Conservation (phyloP, 2,113 vertebrate species). For the Lontra canadensis region DNA sequence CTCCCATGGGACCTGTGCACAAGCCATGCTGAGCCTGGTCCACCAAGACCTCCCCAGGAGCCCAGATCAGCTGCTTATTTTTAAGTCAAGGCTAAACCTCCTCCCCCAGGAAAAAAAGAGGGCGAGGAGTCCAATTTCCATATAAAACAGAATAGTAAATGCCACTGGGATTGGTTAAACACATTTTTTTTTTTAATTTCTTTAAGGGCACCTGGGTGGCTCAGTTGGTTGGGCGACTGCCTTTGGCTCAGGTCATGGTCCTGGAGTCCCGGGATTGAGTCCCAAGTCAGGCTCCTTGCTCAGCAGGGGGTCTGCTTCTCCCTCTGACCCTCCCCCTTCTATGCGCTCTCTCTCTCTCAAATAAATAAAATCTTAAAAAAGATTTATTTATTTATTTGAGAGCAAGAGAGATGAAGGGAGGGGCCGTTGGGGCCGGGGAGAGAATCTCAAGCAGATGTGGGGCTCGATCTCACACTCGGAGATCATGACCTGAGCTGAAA, state of each 20-base stretch:
- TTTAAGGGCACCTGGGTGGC: too few relatives aligned
- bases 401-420: neutral
- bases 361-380: neutral
- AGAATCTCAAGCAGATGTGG: neutral
- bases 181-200: neutral
- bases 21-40: neutral
- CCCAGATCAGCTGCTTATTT: neutral
- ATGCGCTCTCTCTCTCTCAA: too few relatives aligned
- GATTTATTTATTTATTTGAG: neutral
- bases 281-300: too few relatives aligned
- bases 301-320: too few relatives aligned
- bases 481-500: neutral
- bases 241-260: too few relatives aligned
- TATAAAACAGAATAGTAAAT: slow-evolving; percentile 47
- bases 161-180: neutral
- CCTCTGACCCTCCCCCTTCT: too few relatives aligned
- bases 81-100: neutral
- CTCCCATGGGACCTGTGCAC: neutral
- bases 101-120: neutral
- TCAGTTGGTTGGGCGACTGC: too few relatives aligned
- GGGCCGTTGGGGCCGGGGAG: accelerated
- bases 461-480: neutral
- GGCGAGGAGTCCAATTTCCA: slow-evolving; percentile 1
- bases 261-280: too few relatives aligned
- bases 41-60: neutral